Evolutionary conservation across 2,888 invertebrate genomes (phyloP).

Genomic region (Himalopsyche anomala): DNA sequence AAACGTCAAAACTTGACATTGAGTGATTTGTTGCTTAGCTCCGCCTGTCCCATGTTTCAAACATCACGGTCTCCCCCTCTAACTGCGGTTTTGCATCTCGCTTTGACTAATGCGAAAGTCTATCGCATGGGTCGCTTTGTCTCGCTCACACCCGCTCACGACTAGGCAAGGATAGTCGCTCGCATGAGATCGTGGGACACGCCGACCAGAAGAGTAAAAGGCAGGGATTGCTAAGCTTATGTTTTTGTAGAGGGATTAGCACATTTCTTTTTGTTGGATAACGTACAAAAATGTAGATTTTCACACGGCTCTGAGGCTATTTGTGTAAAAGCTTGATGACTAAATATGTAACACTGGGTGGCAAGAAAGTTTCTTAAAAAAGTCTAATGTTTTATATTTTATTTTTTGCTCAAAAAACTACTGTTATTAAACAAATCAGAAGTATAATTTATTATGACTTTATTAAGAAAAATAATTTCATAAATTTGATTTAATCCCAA

Average conservation of each 20-base stretch:
- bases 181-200: constrained; percentile 63
- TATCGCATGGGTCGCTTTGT: constrained; percentile 21
- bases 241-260: constrained; percentile 16
- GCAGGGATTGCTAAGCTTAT: constrained; percentile 54
- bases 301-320: constrained; percentile 9
- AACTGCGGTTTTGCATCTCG: constrained; percentile 39
- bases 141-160: constrained; percentile 55
- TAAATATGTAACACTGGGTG: constrained; percentile 19
- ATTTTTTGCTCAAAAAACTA: too few relatives aligned
- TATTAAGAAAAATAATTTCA: too few relatives aligned
- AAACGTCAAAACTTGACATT: constrained; percentile 79
- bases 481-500: too few relatives aligned
- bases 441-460: too few relatives aligned
- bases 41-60: constrained; percentile 80
- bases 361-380: neutral
- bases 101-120: constrained; percentile 15
- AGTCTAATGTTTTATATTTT: neutral
- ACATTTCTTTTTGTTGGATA: constrained; percentile 11
- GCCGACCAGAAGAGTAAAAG: constrained; percentile 52
- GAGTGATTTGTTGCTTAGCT: constrained; percentile 80
- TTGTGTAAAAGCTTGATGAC: constrained; percentile 25
- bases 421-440: too few relatives aligned
- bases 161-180: constrained; percentile 51
- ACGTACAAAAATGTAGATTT: constrained; percentile 30
- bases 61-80: constrained; percentile 72